phyloP scores from a whole-genome alignment of 2,113 vertebrate genomes.

The Myiozetetes cayanensis region DNA sequence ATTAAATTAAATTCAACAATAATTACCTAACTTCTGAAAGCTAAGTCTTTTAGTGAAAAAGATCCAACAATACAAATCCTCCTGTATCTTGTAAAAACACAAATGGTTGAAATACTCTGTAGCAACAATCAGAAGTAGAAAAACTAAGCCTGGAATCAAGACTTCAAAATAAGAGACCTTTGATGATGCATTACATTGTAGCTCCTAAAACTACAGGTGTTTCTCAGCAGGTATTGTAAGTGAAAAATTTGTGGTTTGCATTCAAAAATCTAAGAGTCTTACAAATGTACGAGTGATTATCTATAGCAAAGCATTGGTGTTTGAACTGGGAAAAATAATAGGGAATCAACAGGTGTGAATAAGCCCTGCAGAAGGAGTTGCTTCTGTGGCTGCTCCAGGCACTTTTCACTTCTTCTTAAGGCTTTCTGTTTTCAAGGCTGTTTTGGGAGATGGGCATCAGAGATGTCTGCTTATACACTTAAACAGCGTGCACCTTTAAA shows the following conservation, averaged over 20 bases:
- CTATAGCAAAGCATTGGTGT: background rate
- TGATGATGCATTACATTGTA: fast-evolving
- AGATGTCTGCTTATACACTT: background rate
- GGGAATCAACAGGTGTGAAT: background rate
- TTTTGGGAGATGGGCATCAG: background rate
- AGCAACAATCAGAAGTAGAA: background rate
- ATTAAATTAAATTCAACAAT: background rate
- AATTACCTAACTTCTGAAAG: background rate
- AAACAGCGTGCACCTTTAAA: background rate
- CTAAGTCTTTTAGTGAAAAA: background rate
- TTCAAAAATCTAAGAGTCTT: background rate
- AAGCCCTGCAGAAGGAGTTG: background rate
- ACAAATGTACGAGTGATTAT: background rate
- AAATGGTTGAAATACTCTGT: background rate
- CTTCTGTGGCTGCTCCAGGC: background rate
- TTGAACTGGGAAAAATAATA: background rate
- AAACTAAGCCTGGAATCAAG: background rate
- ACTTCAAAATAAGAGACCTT: background rate
- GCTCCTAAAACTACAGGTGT: background rate
- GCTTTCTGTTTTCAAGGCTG: background rate
- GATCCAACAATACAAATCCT: background rate
- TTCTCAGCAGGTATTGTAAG: conserved; percentile 33
- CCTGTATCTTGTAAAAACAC: fast-evolving
- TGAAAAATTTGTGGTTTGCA: background rate
- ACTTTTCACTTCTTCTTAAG: background rate